Evolutionary conservation across 2,888 invertebrate genomes (phyloP).

Genomic region (Pollenia angustigena): DNA sequence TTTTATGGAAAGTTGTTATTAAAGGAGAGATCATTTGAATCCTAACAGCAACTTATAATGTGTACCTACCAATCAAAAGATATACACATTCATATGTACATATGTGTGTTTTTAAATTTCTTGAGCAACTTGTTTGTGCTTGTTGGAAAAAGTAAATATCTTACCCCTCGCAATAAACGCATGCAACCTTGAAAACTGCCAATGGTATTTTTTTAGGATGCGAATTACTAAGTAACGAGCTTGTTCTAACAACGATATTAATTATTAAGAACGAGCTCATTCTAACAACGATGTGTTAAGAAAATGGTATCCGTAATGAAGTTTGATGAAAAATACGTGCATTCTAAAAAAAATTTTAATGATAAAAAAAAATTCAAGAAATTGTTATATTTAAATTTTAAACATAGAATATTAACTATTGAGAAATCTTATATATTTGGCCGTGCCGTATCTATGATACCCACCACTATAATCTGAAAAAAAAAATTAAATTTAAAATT

Average conservation of each 20-base stretch:
- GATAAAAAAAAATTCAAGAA: background rate
- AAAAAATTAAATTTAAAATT: too few relatives aligned
- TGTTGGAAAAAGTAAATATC: background rate
- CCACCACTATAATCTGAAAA: too few relatives aligned
- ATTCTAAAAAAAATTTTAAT: background rate
- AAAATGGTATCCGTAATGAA: background rate
- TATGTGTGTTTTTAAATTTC: too few relatives aligned
- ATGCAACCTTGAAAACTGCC: background rate
- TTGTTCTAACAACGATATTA: background rate
- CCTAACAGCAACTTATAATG: too few relatives aligned
- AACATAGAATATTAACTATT: background rate
- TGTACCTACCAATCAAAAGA: too few relatives aligned
- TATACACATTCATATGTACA: too few relatives aligned
- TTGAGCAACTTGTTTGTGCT: too few relatives aligned
- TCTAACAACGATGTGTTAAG: background rate
- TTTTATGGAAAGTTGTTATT: too few relatives aligned
- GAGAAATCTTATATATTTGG: background rate
- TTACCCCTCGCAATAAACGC: background rate
- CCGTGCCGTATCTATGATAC: too few relatives aligned
- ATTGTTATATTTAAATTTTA: background rate
- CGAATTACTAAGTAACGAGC: background rate
- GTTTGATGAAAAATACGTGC: background rate
- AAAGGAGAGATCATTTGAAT: too few relatives aligned
- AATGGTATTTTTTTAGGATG: background rate
- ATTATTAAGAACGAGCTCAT: too few relatives aligned